Base-by-base conservation (phyloP, 1,140 invertebrate species). In the Papilio machaon region DNA sequence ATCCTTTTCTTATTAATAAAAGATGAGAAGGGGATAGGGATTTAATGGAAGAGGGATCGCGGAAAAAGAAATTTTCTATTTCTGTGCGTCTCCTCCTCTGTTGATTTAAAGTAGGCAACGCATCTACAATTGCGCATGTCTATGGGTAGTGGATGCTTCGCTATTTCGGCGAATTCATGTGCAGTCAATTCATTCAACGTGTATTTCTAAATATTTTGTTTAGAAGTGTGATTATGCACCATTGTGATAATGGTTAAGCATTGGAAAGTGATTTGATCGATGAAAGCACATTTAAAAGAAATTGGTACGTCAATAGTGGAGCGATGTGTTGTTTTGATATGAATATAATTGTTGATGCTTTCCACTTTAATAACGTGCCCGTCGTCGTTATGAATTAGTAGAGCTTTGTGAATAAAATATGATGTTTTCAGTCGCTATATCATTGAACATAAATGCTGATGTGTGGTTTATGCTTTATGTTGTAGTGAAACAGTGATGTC, bases 301-400 rank as follows among this genome's bases (percentile, higher is more conserved):
- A 79, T 79, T 79, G 60, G 58, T 79, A 67, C 60, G 58, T 79
- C 49, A 54, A 78, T 38, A 52, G 15, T 79, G 58, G 60, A 78
- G 60, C 54, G 76, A 79, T 79, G 77, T 11, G 75, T 79, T 49
- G 77, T 47, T 79, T 79, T 79, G 77, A 79, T 79, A 79, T n/a
- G 60, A 47, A 67, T 47, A 79, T 79, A 79, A 79, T 79, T 79
- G 19, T 79, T 79, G 58, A 79, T 15, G 77, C 77, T 79, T 78
- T 79, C 60, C 77, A 79, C 60, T 79, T 60, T 79, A 79, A 79
- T 79, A 79, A 67, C 60, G 19, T 67, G 35, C 4, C 60, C 11
- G 77, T 52, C 19, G 77, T 78, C 75, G 54, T 79, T 64, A 38
- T 38, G 64, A 67, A 60, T 79, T 43, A 79, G 60, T 67, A 79